These are phyloP conservation scores for Oligia strigilis DNA, from an alignment of 2,888 invertebrate genomes.

Conservation along the genomic window DNA sequence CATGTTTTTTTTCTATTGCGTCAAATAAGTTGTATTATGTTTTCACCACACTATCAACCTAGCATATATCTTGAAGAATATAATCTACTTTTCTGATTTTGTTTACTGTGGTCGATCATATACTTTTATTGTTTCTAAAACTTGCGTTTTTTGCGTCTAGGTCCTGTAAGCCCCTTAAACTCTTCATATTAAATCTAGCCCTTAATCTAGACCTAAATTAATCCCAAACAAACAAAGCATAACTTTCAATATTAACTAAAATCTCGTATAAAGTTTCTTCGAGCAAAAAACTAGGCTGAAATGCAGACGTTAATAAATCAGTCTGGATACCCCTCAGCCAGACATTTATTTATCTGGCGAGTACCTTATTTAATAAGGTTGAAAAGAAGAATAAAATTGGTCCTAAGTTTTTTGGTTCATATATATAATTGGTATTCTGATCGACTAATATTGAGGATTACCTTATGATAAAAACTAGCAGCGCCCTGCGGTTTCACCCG, in stretches of 20 bases:
- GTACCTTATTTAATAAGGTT: conserved; percentile 43
- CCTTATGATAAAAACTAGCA: not conserved
- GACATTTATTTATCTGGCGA: conserved; percentile 48
- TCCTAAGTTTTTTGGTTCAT: conserved; percentile 21
- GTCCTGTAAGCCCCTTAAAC: not conserved
- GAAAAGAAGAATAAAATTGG: not conserved
- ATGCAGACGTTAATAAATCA: conserved; percentile 61
- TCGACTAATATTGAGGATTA: not conserved
- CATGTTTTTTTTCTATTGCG: no score
- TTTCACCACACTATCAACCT: no score
- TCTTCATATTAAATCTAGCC: conserved; percentile 25
- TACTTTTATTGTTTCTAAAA: no score
- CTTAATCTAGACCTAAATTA: conserved; percentile 31
- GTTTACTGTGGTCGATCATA: no score
- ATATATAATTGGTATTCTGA: conserved; percentile 12
- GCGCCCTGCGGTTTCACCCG: no score
- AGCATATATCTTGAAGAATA: no score
- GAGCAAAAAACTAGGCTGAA: conserved; percentile 54
- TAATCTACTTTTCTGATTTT: no score
- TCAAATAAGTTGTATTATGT: no score
- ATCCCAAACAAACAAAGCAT: conserved; percentile 26
- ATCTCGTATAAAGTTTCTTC: conserved; percentile 45
- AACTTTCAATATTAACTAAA: conserved; percentile 35
- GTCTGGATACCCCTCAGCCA: conserved; percentile 41
- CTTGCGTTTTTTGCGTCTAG: no score